Evolutionary conservation across 2,797 vertebrate genomes (phyloP).

Genomic region (Leontopithecus rosalia): DNA sequence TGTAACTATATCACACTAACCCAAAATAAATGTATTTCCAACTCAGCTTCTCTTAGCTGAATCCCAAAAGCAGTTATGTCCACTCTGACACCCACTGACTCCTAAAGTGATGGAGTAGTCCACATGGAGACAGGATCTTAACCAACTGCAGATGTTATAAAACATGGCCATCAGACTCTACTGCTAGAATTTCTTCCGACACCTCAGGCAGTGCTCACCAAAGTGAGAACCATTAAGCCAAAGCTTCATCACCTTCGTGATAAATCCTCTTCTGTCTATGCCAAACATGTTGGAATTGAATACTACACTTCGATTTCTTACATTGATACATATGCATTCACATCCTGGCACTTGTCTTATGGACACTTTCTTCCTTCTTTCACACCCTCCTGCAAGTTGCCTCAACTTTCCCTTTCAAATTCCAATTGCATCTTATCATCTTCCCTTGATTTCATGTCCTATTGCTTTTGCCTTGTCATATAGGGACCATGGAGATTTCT

Average conservation of each 20-base stretch:
- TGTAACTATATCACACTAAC: not conserved
- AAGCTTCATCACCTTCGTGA: not conserved
- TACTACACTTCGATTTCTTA: not conserved
- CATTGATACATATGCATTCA: not conserved
- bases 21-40: not conserved
- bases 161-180: not conserved
- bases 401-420: not conserved
- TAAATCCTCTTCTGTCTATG: not conserved
- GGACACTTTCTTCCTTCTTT: not conserved
- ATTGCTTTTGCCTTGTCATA: not conserved
- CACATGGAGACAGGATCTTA: not conserved
- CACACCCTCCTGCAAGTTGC: not conserved
- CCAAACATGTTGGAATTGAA: not conserved
- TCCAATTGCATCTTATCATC: not conserved
- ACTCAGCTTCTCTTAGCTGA: not conserved
- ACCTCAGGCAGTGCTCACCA: not conserved
- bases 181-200: not conserved
- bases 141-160: not conserved
- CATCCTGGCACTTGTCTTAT: not conserved
- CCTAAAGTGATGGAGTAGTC: not conserved
- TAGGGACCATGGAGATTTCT: not conserved
- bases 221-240: not conserved
- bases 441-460: not conserved
- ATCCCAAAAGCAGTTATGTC: not conserved
- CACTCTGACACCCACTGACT: too few species aligned